Conservation (phyloP, 2,797 vertebrate genomes). For the Cynodonichthys magdalenae region DNA sequence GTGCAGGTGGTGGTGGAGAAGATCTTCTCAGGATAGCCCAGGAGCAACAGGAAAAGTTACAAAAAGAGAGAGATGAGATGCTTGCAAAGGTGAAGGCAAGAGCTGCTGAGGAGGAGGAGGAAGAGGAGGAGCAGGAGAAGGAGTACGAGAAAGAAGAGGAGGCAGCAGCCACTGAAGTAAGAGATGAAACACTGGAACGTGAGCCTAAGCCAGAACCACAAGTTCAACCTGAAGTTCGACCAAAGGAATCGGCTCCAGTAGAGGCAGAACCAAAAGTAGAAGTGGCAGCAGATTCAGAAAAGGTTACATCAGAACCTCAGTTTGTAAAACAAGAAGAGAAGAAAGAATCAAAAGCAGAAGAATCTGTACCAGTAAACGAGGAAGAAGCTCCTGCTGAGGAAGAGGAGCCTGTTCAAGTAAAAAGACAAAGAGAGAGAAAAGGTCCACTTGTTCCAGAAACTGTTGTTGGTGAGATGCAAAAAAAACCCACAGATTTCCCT, state of each 20-base stretch:
- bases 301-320: not conserved
- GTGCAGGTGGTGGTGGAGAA: slow-evolving; percentile 71
- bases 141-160: not conserved
- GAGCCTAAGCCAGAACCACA: slow-evolving; percentile 7
- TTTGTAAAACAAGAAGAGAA: not conserved
- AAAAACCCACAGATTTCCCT: not conserved
- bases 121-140: not conserved
- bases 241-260: not conserved
- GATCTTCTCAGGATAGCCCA: slow-evolving; percentile 72
- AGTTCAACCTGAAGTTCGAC: slow-evolving; percentile 9
- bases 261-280: slow-evolving; percentile 6
- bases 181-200: slow-evolving; percentile 6
- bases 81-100: slow-evolving; percentile 58
- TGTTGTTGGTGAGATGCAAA: slow-evolving; percentile 65
- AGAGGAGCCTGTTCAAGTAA: slow-evolving; percentile 41
- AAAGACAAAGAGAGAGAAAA: slow-evolving; percentile 67
- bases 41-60: slow-evolving; percentile 75
- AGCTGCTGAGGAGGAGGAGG: slow-evolving; percentile 26
- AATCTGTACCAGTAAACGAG: not conserved
- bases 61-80: slow-evolving; percentile 62
- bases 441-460: slow-evolving; percentile 77
- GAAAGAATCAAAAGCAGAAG: not conserved
- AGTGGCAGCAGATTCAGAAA: not conserved
- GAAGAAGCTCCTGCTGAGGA: slow-evolving; percentile 17
- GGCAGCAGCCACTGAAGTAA: slow-evolving; percentile 1